Base-by-base conservation (phyloP, 2,888 invertebrate species). In the Athalia cordata region DNA sequence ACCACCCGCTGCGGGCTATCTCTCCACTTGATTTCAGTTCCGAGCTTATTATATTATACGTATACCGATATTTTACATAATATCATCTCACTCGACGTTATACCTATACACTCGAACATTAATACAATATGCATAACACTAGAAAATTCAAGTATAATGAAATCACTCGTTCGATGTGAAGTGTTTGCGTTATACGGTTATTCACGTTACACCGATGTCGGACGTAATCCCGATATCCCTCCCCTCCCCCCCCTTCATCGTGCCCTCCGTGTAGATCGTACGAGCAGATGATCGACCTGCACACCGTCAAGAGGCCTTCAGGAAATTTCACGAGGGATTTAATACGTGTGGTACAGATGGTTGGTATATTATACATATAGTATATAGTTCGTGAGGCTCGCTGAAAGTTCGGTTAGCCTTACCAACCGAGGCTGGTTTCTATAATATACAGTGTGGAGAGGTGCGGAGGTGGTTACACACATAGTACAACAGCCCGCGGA, bases 401-500 rank as follows among this genome's bases (percentile, higher is more conserved):
- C 11, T 68, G 68, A 59, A 72, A 72, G 72, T 72, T 72, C 72
- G 72, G 72, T 72, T 59, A 72, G 72, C 57, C 29, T 29, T 29
- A 29, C 29, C 29, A 29, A 29, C 29, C 43, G 11, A 45, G n/a
- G 55, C n/a, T 7, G 45, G 72, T 8, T 29, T 3, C 29, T 43
- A 8, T 5, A 4, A 55, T 50, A 55, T 29, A 15, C 55, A 66
- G 66, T 13, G 62, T 3, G 7, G n/a, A 75, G 75, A 64, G 61
- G 62, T n/a, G 75, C 75, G 64, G 59, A 75, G 75, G 75, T 62
- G 62, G 75, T 45, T 43, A 13, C 64, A 67, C 15, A 67, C 15
- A 55, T 55, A n/a, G 70, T 72, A 72, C 72, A 59, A 72, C 72
- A 64, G 78, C 74, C 67, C 76, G 78, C 78, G 78, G 78, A 78